phyloP scores from a whole-genome alignment of 2,888 invertebrate genomes.

The Rotaria socialis region DNA sequence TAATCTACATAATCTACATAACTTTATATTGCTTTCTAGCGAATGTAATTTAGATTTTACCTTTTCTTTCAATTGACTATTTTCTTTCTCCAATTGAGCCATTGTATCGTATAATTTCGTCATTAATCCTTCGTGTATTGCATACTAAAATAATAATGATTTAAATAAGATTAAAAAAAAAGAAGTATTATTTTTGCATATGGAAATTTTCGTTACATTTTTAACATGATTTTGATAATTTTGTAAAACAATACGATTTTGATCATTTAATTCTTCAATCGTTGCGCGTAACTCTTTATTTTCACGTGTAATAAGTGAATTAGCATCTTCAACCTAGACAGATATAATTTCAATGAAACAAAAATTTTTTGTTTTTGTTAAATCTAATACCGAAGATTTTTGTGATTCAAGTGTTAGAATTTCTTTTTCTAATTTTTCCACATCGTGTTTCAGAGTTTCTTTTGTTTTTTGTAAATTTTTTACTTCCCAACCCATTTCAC shows the following conservation, averaged over 20 bases:
- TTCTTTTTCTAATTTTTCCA: slow-evolving; percentile 28
- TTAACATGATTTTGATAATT: slow-evolving; percentile 35
- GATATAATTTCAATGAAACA: no score
- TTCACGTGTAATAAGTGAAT: slow-evolving; percentile 25
- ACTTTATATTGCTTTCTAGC: not conserved
- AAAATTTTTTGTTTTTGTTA: not conserved
- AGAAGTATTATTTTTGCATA: no score
- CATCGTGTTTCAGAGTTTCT: slow-evolving; percentile 32
- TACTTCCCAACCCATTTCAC: slow-evolving; percentile 30
- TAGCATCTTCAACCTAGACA: slow-evolving; percentile 5
- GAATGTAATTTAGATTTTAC: not conserved
- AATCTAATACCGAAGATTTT: not conserved
- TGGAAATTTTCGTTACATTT: not conserved
- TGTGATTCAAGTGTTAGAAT: not conserved
- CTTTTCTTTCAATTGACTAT: slow-evolving; percentile 25
- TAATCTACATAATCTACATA: not conserved
- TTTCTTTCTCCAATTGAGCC: slow-evolving; percentile 3
- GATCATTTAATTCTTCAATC: slow-evolving; percentile 25
- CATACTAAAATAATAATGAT: not conserved
- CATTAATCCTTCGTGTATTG: slow-evolving; percentile 21
- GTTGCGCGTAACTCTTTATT: slow-evolving; percentile 33
- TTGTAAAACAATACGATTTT: slow-evolving; percentile 35
- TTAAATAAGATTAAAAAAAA: no score
- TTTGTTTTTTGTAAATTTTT: slow-evolving; percentile 12
- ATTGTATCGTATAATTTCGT: slow-evolving; percentile 12